These are phyloP conservation scores for Henricia sp. DNA, from an alignment of 53 echinoderm and acorn worm species.

Conservation along the genomic window DNA sequence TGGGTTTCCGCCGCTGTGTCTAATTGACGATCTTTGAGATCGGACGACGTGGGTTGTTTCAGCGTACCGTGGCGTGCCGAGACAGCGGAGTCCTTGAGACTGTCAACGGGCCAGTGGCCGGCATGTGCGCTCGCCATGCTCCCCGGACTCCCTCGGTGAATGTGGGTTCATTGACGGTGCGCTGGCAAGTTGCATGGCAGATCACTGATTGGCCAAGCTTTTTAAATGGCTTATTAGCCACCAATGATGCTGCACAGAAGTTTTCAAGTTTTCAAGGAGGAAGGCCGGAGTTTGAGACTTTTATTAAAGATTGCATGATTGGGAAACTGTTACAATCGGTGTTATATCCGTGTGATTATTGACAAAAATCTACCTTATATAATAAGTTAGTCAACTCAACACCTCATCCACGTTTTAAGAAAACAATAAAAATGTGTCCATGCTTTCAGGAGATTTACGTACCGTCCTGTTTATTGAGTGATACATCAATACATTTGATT, in stretches of 20 bases:
- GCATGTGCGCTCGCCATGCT: slow-evolving; percentile 32
- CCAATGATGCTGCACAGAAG: background rate
- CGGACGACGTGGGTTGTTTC: background rate
- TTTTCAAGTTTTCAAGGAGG: background rate
- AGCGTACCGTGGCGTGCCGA: slow-evolving; percentile 1
- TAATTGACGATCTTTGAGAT: slow-evolving; percentile 22
- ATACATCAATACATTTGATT: too few relatives aligned
- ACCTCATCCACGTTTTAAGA: too few relatives aligned
- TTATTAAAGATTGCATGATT: too few relatives aligned
- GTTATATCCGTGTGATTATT: too few relatives aligned
- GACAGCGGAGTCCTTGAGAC: slow-evolving; percentile 52
- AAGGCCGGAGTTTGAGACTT: too few relatives aligned
- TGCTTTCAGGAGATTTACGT: too few relatives aligned
- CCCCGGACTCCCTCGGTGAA: background rate
- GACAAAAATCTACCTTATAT: too few relatives aligned
- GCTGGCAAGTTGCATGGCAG: background rate
- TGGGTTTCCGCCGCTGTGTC: slow-evolving; percentile 39
- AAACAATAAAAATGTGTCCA: too few relatives aligned
- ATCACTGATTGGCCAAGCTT: background rate
- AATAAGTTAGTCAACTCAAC: too few relatives aligned
- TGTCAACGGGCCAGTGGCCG: background rate
- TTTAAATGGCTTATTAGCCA: background rate
- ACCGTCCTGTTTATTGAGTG: too few relatives aligned
- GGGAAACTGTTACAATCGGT: too few relatives aligned
- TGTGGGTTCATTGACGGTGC: background rate